Evolutionary conservation across 92 coral and sea anemone species (phyloP).

Genomic region (Plumapathes pennacea): DNA sequence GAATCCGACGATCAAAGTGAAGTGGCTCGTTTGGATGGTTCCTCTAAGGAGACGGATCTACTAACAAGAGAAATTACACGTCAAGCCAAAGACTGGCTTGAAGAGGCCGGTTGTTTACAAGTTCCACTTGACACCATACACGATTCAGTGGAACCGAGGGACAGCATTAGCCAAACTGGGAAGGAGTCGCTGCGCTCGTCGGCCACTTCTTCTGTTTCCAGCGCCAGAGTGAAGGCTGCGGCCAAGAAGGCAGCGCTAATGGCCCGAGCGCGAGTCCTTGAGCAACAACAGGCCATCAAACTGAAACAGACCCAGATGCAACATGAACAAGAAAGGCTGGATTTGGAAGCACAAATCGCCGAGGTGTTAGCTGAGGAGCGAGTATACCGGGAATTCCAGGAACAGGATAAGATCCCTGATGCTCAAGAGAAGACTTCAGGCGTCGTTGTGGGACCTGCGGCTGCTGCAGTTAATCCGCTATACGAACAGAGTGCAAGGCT

Average conservation of each 20-base stretch:
- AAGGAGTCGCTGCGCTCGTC: not conserved
- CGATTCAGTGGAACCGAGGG: not conserved
- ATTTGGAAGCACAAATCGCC: conserved; percentile 5
- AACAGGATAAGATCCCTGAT: not conserved
- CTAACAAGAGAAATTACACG: too few species aligned
- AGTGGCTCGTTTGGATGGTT: too few species aligned
- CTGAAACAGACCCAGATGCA: conserved; percentile 6
- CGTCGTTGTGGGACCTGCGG: not conserved
- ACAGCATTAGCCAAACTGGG: not conserved
- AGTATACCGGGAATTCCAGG: not conserved
- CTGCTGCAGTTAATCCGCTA: not conserved
- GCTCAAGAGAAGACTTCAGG: too few species aligned
- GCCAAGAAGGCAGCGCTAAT: conserved; percentile 3
- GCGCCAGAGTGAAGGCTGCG: conserved; percentile 3
- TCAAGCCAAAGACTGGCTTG: too few species aligned
- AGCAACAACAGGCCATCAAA: not conserved
- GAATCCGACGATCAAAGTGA: too few species aligned
- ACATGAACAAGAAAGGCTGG: conserved; percentile 5
- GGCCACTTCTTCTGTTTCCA: conserved; percentile 1
- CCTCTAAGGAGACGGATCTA: too few species aligned
- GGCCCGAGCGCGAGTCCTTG: conserved; percentile 10
- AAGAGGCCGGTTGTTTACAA: too few species aligned
- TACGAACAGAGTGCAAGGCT: too few species aligned
- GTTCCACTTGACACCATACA: too few species aligned
- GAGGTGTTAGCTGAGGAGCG: conserved; percentile 15